phyloP scores from a whole-genome alignment of 1,140 invertebrate genomes.

The Paracyclopina nana region DNA sequence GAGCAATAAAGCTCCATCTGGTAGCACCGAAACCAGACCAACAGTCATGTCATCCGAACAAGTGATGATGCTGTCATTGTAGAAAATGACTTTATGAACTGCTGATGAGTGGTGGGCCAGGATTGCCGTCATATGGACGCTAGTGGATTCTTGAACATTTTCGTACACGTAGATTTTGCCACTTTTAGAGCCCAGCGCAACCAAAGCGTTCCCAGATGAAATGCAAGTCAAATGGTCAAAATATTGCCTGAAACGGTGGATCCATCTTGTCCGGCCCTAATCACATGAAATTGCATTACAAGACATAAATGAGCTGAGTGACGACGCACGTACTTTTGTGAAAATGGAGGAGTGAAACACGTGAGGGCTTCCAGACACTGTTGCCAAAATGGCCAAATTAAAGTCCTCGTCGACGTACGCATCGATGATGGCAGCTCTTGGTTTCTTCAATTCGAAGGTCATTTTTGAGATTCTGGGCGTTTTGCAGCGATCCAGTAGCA shows the following conservation, averaged over 20 bases:
- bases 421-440: constrained; percentile 8
- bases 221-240: background rate
- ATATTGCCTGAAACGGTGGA: background rate
- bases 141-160: background rate
- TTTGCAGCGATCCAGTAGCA: constrained; percentile 1
- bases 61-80: background rate
- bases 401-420: background rate
- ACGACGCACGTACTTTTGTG: too few relatives aligned
- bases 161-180: constrained; percentile 1
- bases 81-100: constrained; percentile 1
- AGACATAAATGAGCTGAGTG: background rate
- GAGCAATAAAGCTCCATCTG: background rate
- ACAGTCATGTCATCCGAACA: constrained; percentile 3
- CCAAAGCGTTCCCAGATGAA: background rate
- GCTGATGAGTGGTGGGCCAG: background rate
- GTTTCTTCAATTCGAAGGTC: too few relatives aligned
- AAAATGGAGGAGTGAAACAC: too few relatives aligned
- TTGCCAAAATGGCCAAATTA: background rate
- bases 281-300: constrained; percentile 1
- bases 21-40: background rate
- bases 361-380: too few relatives aligned
- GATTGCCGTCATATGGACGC: background rate
- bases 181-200: background rate
- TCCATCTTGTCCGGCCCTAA: background rate
- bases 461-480: too few relatives aligned